These are phyloP conservation scores for Pyrgilauda ruficollis DNA, from an alignment of 2,113 vertebrate species.

Conservation along the genomic window DNA sequence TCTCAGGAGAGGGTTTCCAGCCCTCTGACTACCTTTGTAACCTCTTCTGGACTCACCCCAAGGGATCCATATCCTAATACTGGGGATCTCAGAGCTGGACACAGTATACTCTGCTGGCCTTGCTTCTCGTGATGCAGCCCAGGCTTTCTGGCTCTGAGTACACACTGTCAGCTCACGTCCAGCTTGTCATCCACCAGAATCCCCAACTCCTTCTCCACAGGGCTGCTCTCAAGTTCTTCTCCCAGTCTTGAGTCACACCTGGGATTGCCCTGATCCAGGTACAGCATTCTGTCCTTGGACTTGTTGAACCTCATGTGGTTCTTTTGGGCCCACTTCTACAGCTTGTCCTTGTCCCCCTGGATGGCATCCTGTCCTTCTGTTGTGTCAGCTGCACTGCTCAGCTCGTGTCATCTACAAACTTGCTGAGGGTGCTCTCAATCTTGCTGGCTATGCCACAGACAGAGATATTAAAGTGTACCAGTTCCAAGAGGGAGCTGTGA, in stretches of 20 bases:
- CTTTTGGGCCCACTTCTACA: rapidly evolving
- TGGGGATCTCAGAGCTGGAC: not conserved
- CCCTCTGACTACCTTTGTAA: not conserved
- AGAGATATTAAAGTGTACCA: not conserved
- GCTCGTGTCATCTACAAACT: not conserved
- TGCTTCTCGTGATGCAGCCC: not conserved
- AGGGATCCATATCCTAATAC: not conserved
- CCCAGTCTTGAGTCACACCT: rapidly evolving
- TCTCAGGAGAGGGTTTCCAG: not conserved
- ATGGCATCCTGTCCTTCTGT: too few species aligned
- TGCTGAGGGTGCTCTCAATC: not conserved
- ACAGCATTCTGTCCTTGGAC: not conserved
- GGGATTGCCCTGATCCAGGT: not conserved
- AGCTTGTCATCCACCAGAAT: not conserved
- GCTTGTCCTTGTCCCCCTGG: not conserved
- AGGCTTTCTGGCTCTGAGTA: not conserved
- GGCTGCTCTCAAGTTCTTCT: not conserved
- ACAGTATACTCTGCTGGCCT: not conserved
- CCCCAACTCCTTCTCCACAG: not conserved
- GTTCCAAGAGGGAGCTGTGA: not conserved
- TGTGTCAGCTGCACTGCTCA: not conserved
- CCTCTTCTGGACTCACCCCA: not conserved
- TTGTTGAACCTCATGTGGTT: not conserved
- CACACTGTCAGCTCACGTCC: not conserved
- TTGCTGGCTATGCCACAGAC: not conserved